phyloP scores from a whole-genome alignment of 2,888 invertebrate genomes.

The Notocelia uddmanniana region DNA sequence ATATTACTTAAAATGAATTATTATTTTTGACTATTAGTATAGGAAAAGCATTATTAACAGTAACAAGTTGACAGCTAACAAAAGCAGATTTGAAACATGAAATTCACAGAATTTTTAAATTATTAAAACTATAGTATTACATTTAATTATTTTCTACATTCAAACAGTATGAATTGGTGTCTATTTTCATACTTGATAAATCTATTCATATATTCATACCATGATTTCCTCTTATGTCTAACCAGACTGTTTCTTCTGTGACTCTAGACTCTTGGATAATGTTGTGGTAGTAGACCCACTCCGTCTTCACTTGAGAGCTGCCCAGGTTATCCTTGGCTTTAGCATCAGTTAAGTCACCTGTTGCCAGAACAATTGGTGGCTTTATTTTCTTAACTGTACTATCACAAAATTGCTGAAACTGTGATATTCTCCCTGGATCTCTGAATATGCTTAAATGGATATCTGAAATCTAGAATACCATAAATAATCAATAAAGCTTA shows the following conservation, averaged over 20 bases:
- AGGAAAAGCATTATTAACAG: too few species aligned
- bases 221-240: slow-evolving; percentile 97
- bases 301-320: slow-evolving; percentile 91
- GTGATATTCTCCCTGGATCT: slow-evolving; percentile 90
- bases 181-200: not conserved
- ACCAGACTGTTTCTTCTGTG: slow-evolving; percentile 90
- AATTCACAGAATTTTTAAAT: not conserved
- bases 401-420: slow-evolving; percentile 93
- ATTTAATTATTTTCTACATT: not conserved
- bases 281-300: slow-evolving; percentile 93
- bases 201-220: slow-evolving; percentile 80
- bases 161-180: not conserved
- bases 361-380: slow-evolving; percentile 92
- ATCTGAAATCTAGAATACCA: slow-evolving; percentile 90
- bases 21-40: too few species aligned
- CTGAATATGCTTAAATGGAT: slow-evolving; percentile 95
- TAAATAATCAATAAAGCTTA: too few species aligned
- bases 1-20: too few species aligned
- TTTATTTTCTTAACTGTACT: slow-evolving; percentile 89
- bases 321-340: slow-evolving; percentile 92
- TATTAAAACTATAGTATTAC: not conserved
- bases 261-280: slow-evolving; percentile 89
- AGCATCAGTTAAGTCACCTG: slow-evolving; percentile 96
- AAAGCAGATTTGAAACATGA: not conserved
- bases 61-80: not conserved